phyloP scores from a whole-genome alignment of 2,888 invertebrate species.

The Corbicula japonica region DNA sequence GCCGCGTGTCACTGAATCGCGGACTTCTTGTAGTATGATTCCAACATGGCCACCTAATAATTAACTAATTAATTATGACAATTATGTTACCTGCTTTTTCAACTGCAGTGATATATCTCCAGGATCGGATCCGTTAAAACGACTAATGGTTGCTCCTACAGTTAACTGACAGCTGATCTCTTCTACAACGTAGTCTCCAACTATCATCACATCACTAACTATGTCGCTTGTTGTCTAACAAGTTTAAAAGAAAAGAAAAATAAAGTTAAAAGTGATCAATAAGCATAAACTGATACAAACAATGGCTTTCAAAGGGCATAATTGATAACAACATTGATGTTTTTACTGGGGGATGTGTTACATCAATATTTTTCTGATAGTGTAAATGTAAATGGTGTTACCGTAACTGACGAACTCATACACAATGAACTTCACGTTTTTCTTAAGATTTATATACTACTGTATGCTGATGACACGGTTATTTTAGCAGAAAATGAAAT shows the following conservation, averaged over 20 bases:
- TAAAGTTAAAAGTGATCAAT: background rate
- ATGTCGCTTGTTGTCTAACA: conserved; percentile 53
- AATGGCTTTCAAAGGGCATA: too few species aligned
- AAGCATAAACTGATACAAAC: background rate
- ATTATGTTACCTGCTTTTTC: conserved; percentile 24
- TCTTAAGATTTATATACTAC: too few species aligned
- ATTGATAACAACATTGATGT: too few species aligned
- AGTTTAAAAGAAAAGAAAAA: conserved; percentile 1
- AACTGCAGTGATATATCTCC: conserved; percentile 42
- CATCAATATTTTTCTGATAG: too few species aligned
- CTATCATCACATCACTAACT: conserved; percentile 39
- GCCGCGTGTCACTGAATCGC: background rate
- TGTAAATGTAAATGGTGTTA: too few species aligned
- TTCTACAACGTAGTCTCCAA: conserved; percentile 31
- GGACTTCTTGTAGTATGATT: background rate
- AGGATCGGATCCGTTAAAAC: conserved; percentile 49
- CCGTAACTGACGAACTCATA: too few species aligned
- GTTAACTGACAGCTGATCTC: conserved; percentile 9
- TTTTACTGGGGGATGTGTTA: too few species aligned
- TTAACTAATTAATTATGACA: background rate
- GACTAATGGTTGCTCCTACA: conserved; percentile 40
- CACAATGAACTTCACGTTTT: too few species aligned
- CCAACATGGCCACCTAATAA: background rate
- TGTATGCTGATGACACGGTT: too few species aligned
- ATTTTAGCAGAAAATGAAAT: too few species aligned